These are phyloP conservation scores for Brachypalpus laphriformis DNA, from an alignment of 2,888 invertebrate species.

Conservation along the genomic window DNA sequence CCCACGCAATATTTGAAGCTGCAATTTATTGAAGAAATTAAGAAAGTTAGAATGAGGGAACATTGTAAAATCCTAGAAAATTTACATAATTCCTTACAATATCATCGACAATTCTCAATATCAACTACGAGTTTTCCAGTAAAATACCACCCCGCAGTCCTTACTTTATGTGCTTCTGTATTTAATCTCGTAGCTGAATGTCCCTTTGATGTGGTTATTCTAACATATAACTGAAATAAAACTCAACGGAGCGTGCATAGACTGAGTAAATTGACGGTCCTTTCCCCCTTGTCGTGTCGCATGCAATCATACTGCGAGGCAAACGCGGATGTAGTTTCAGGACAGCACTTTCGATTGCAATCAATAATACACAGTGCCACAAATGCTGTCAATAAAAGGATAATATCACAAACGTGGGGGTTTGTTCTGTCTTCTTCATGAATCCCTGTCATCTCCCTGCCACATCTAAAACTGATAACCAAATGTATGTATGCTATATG, in stretches of 20 bases:
- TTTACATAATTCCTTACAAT: constrained; percentile 15
- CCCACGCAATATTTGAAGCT: not conserved
- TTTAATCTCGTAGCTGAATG: constrained; percentile 58
- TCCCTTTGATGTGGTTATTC: constrained; percentile 69
- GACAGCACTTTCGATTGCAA: constrained; percentile 64
- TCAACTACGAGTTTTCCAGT: constrained; percentile 7
- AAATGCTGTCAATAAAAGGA: constrained; percentile 70
- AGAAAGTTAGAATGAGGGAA: not conserved
- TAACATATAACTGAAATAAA: constrained; percentile 49
- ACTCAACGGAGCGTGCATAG: constrained; percentile 51
- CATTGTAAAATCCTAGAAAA: not conserved
- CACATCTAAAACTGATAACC: constrained; percentile 60
- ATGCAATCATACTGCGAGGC: constrained; percentile 12
- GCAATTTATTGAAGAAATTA: not conserved
- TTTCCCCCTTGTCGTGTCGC: constrained; percentile 32
- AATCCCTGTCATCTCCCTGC: constrained; percentile 50
- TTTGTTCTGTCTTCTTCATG: constrained; percentile 19
- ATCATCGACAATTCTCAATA: not conserved
- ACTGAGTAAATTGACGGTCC: constrained; percentile 47
- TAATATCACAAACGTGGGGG: constrained; percentile 63
- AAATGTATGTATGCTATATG: constrained; percentile 2
- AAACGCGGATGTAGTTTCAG: constrained; percentile 32
- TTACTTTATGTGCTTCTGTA: constrained; percentile 25
- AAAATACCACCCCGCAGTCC: not conserved
- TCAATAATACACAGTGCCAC: constrained; percentile 68